Evolutionary conservation across 2,888 invertebrate species (phyloP).

Genomic region (Philopedon plagiatum): DNA sequence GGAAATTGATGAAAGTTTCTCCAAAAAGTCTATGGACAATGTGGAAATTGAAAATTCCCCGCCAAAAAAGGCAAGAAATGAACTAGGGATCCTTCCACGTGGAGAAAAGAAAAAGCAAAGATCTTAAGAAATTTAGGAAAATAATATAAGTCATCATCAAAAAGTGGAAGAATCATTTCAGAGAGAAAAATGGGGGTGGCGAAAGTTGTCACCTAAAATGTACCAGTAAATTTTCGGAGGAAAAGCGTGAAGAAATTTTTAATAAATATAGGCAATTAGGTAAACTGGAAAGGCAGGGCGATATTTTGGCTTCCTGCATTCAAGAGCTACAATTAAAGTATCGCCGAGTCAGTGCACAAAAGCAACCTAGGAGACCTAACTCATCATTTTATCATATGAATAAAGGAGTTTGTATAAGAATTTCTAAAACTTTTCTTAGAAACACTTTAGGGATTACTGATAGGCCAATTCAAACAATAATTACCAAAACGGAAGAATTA

Average conservation of each 20-base stretch:
- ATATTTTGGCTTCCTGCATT: too few relatives aligned
- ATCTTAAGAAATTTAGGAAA: neutral
- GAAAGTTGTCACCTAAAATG: neutral
- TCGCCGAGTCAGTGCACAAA: neutral
- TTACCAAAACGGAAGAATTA: neutral
- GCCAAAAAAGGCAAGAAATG: neutral
- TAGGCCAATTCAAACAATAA: neutral
- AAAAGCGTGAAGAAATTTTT: neutral
- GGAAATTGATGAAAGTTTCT: neutral
- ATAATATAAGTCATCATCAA: neutral
- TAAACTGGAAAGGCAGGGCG: too few relatives aligned
- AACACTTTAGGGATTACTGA: neutral
- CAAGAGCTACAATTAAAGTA: neutral
- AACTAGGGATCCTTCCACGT: neutral
- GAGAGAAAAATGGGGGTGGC: neutral
- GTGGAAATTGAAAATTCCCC: neutral
- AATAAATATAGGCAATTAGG: neutral
- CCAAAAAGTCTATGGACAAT: neutral
- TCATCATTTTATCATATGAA: neutral
- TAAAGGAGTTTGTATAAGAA: neutral
- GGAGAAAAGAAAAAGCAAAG: neutral
- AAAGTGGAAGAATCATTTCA: neutral
- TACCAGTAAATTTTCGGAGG: neutral
- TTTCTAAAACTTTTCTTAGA: neutral
- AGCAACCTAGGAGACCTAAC: neutral